A percentile compares a stretch with the other conserved stretches of the same genome.
Evolutionary conservation across 1,140 invertebrate genomes (phyloP).

Genomic region (Dendrolimus kikuchii): DNA sequence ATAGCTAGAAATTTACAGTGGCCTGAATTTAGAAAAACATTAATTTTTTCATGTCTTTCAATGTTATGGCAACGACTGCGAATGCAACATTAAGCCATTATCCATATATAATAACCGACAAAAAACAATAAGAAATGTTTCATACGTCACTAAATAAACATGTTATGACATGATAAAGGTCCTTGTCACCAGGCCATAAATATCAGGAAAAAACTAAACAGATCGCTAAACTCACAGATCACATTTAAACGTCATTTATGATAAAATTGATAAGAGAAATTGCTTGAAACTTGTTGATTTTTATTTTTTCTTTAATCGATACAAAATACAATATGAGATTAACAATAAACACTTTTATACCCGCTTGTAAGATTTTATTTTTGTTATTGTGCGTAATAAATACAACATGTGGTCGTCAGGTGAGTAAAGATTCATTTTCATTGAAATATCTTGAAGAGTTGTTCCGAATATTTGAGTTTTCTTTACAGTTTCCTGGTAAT

Average conservation of each 20-base stretch:
- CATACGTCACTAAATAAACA: constrained; percentile 21
- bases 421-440: constrained; percentile 18
- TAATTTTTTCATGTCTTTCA: no score
- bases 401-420: constrained; percentile 35
- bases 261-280: constrained; percentile 22
- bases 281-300: constrained; percentile 36
- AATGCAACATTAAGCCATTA: no score
- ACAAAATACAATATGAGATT: constrained; percentile 6
- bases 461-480: no score
- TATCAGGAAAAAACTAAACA: no score
- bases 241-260: constrained; percentile 19
- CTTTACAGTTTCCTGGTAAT: constrained; percentile 28
- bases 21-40: no score
- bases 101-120: no score
- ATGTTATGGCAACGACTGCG: no score
- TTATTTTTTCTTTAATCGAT: constrained; percentile 1
- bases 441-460: neutral
- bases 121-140: no score
- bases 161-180: no score
- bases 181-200: neutral
- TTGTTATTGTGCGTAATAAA: constrained; percentile 21
- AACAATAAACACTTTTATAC: constrained; percentile 4
- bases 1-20: no score
- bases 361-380: constrained; percentile 8
- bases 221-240: no score